Evolutionary conservation across 2,888 invertebrate species (phyloP), one percentile per base, ranked within the genome.

Genomic region (Emmelina monodactyla): DNA sequence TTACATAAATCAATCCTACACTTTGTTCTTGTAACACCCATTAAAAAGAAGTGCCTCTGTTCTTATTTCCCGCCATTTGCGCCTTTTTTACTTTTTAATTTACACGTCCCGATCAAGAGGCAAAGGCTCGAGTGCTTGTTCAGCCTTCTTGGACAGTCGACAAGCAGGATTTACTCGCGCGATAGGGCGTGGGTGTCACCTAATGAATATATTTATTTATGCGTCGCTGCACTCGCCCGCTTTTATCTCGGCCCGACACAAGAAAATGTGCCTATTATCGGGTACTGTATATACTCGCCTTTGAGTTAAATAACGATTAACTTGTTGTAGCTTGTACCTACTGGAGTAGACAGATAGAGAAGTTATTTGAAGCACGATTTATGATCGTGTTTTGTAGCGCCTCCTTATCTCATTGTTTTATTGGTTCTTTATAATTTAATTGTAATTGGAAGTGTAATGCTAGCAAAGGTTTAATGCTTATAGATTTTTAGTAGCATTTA

Each of bases 171-270:
- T 79, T 79, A 79, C 66, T 71, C 64, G 58, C 61, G 56, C 62
- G 75, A 78, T 75, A 73, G 45, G 53, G 67, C 66, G 78, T 78
- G 73, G 79, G 78, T 75, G 79, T 78, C 67, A 62, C 67, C 71
- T 78, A 79, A 78, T 79, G 78, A 79, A 78, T 76, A 75, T 73
- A 76, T 72, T 75, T 78, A 76, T 76, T 78, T 76, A 65, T 64
- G 63, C 63, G 62, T 53, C 50, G 55, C 51, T 53, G 50, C 51
- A 54, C 47, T 19, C 51, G 60, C 57, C 54, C 51, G 57, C 71
- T 68, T 72, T 73, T 69, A 68, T 70, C 73, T 65, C 56, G 52
- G 53, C 55, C 63, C 62, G 25, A 25, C 25, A 25, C 6, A 25
- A 25, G 25, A 25, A 25, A 25, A 58, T 53, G 58, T 53, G 46